Evolutionary conservation across 2,888 invertebrate species (phyloP).

Genomic region (Drosophila villosipedis): DNA sequence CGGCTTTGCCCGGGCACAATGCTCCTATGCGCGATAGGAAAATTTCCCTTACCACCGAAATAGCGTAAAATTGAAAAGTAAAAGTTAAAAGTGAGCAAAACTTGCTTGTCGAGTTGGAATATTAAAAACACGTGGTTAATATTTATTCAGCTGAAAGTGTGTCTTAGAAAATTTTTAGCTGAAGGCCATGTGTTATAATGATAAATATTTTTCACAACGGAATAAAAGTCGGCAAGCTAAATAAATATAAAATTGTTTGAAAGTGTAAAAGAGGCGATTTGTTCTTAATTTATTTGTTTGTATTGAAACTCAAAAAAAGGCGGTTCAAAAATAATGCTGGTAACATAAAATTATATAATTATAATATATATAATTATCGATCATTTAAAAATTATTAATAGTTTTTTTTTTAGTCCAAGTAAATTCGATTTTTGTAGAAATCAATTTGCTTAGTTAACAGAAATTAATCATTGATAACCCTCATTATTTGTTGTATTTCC

Average conservation of each 20-base stretch:
- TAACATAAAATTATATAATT: neutral
- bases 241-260: neutral
- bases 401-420: neutral
- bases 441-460: neutral
- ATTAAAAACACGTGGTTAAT: neutral
- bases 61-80: neutral
- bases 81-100: neutral
- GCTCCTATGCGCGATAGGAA: neutral
- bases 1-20: neutral
- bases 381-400: neutral
- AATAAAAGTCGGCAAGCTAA: neutral
- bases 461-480: neutral
- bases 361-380: neutral
- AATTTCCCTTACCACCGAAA: neutral
- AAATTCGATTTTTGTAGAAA: neutral
- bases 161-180: neutral
- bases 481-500: neutral
- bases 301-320: neutral
- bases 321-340: neutral
- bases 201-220: neutral
- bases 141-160: neutral
- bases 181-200: neutral
- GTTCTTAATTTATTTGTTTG: neutral
- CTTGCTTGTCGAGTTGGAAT: neutral
- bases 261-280: neutral